Conservation (phyloP, 1,140 invertebrate genomes). For the Lepidostoma basale region DNA sequence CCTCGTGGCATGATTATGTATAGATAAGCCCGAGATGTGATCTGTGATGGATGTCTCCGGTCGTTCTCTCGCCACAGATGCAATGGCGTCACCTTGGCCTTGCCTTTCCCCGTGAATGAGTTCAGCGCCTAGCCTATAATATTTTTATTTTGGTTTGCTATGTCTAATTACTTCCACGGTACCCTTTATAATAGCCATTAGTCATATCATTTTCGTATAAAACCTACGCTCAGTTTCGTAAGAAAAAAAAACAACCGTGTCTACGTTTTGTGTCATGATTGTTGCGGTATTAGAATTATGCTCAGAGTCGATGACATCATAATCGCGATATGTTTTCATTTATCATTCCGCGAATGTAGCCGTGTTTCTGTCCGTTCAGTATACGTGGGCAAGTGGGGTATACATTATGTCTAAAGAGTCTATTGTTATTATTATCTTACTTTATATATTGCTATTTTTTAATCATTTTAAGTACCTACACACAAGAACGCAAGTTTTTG, state of each 20-base stretch:
- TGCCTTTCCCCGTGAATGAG: conserved; percentile 44
- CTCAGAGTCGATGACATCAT: conserved; percentile 12
- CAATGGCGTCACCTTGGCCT: conserved; percentile 45
- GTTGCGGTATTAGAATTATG: conserved; percentile 7
- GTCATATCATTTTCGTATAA: conserved; percentile 24
- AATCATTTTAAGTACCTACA: too few species aligned
- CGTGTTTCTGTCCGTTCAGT: neutral
- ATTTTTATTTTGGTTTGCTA: conserved; percentile 30
- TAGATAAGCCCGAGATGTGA: neutral
- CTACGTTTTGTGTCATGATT: neutral
- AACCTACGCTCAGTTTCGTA: conserved; percentile 1
- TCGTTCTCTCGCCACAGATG: neutral
- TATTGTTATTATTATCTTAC: too few species aligned
- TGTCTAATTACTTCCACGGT: conserved; percentile 39
- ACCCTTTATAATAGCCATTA: conserved; percentile 17
- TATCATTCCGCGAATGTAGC: neutral
- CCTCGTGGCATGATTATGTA: neutral
- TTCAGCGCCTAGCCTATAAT: conserved; percentile 39
- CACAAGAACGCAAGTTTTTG: too few species aligned
- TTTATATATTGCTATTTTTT: too few species aligned
- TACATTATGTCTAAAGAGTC: neutral
- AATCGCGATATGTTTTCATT: neutral
- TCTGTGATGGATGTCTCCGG: neutral
- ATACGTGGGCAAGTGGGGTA: neutral
- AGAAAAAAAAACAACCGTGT: neutral